Base-by-base conservation (phyloP, 2,797 vertebrate genomes). In the Falco berigora region DNA sequence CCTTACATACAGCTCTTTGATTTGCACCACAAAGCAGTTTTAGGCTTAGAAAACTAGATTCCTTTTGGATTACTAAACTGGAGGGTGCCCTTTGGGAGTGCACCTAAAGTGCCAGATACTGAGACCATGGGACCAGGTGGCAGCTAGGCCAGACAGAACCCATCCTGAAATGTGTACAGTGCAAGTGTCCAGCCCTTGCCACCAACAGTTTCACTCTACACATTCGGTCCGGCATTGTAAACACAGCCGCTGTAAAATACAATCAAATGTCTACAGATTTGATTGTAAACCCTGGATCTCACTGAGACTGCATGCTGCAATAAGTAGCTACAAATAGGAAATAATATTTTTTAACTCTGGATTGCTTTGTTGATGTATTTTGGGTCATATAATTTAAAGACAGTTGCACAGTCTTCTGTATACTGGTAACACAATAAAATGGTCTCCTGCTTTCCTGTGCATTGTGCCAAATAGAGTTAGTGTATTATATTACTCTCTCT, bases 361-460 rank as follows among this genome's bases (percentile, higher is more conserved):
- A 59, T 91, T 96, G 62, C 72, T 95, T 84, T 84, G 81, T 93
- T 91, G 62, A 49, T 78, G 40, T 81, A 81, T 95, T 96, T 96
- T 83, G 89, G 73, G 34, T 84, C 68, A 52, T 92, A 83, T 90
- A 92, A 78, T 93, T 95, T 92, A 88, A 93, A 94, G 91, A 78
- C 34, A 56, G 32, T 92, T 86, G 18, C 58, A 78, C 17, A 53
- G 40, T 75, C 47, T 88, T 92, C 69, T 91, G 16, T 95, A 32
- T 69, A 75, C 50, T 59, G 73, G 69, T 63, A 75, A 76, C 44
- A 80, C 66, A 81, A 62, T 94, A 86, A 95, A 95, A 96, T 75
- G 73, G 87, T 95, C 71, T 94, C 27, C 73, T 91, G 88, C 90
- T 95, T 92, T 80, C 83, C 55, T 79, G 69, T 81, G 55, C 38